phyloP scores from a whole-genome alignment of 2,888 invertebrate species.

The Oscheius onirici region DNA sequence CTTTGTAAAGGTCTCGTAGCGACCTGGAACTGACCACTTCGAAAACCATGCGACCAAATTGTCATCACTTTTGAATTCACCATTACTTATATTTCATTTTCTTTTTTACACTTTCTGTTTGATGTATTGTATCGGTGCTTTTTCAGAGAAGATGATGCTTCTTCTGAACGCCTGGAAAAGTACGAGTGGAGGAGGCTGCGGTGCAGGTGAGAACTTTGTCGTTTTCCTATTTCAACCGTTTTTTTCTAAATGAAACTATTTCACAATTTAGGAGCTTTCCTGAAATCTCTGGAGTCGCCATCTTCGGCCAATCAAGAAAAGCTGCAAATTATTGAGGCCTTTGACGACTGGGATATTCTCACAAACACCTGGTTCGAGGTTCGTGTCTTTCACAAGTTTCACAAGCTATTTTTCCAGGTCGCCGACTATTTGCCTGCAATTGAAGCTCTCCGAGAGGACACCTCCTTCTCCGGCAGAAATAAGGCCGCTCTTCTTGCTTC shows the following conservation, averaged over 20 bases:
- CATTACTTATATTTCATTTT: background rate
- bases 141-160: slow-evolving; percentile 37
- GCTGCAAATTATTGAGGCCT: slow-evolving; percentile 53
- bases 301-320: slow-evolving; percentile 47
- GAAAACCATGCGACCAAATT: background rate
- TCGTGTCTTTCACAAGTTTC: background rate
- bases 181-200: slow-evolving; percentile 37
- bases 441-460: slow-evolving; percentile 94
- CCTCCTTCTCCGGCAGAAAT: slow-evolving; percentile 85
- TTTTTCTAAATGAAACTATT: background rate
- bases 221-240: too few relatives aligned
- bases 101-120: background rate
- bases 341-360: slow-evolving; percentile 65
- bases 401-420: slow-evolving; percentile 37
- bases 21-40: background rate
- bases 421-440: slow-evolving; percentile 58
- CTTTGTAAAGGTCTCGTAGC: background rate
- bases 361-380: slow-evolving; percentile 67
- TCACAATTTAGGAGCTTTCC: slow-evolving; percentile 50
- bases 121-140: too few relatives aligned
- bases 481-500: slow-evolving; percentile 95
- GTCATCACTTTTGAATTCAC: slow-evolving; percentile 10
- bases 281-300: slow-evolving; percentile 51
- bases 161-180: slow-evolving; percentile 47
- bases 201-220: slow-evolving; percentile 33